Conservation (phyloP, 2,888 invertebrate genomes). For the Syritta pipiens region DNA sequence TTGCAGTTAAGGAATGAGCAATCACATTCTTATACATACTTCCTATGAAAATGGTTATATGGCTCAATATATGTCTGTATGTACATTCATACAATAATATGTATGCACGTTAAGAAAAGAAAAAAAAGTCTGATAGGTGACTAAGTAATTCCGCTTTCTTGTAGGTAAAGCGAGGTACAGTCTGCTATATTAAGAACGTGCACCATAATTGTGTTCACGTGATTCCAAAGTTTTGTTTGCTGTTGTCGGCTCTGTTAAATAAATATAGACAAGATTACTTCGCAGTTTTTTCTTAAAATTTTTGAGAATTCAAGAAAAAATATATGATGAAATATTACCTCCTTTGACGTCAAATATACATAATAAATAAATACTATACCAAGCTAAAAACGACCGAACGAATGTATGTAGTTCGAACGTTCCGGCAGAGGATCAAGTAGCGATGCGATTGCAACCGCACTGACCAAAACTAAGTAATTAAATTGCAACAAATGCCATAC, state of each 20-base stretch:
- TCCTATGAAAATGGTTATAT: too few relatives aligned
- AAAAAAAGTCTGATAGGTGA: constrained; percentile 18
- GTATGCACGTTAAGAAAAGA: neutral
- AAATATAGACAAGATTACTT: constrained; percentile 32
- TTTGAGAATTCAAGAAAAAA: constrained; percentile 9
- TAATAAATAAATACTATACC: neutral
- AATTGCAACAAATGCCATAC: neutral
- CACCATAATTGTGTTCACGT: constrained; percentile 19
- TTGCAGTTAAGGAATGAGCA: too few relatives aligned
- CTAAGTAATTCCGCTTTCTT: neutral
- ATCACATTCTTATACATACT: too few relatives aligned
- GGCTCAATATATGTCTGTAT: too few relatives aligned
- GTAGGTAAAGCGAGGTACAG: neutral
- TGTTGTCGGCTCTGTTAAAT: neutral
- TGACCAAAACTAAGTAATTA: neutral
- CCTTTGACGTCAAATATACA: constrained; percentile 24
- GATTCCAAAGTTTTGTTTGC: constrained; percentile 20
- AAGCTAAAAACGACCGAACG: neutral
- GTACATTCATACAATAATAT: neutral
- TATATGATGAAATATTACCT: constrained; percentile 33
- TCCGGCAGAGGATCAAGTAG: neutral
- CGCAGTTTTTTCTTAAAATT: constrained; percentile 9
- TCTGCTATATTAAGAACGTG: constrained; percentile 23
- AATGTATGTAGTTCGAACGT: neutral
- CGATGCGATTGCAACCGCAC: neutral